Evolutionary conservation across 2,888 invertebrate genomes (phyloP).

Genomic region (Malthinus flaveolus): DNA sequence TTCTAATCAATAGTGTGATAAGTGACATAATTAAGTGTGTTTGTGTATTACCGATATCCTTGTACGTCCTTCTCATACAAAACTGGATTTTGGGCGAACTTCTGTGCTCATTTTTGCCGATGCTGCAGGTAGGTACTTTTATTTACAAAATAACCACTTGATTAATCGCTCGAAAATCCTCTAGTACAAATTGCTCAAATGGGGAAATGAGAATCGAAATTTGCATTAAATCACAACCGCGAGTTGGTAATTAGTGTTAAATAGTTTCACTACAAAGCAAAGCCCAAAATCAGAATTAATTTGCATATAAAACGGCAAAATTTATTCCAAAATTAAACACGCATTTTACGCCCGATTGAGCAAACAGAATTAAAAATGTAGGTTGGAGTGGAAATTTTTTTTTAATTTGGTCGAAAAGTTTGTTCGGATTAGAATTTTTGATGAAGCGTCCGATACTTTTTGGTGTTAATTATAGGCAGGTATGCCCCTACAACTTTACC

Average conservation of each 20-base stretch:
- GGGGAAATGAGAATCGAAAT: not conserved
- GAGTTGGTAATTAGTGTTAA: not conserved
- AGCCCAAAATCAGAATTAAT: constrained; percentile 5
- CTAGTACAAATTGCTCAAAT: not conserved
- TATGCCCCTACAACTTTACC: no score
- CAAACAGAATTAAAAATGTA: no score
- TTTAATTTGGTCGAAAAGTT: no score
- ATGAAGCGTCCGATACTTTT: no score
- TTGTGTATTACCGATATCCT: constrained; percentile 68
- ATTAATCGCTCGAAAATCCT: not conserved
- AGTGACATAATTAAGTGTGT: constrained; percentile 69
- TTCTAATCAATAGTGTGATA: constrained; percentile 67
- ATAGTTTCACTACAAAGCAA: not conserved
- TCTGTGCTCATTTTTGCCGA: constrained; percentile 71
- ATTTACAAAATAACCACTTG: not conserved
- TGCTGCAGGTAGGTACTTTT: constrained; percentile 65
- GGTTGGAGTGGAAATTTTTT: no score
- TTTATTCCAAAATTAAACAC: no score
- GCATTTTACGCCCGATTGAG: no score
- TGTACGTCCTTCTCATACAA: constrained; percentile 68
- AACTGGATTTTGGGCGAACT: constrained; percentile 76
- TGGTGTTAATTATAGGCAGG: no score
- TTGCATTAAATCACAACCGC: constrained; percentile 3
- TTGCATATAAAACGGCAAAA: not conserved
- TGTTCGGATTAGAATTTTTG: no score